Percentiles rank a stretch among this genome's conserved stretches.
phyloP scores from a whole-genome alignment of 2,888 invertebrate species.

The Liopterus haemorrhoidalis region DNA sequence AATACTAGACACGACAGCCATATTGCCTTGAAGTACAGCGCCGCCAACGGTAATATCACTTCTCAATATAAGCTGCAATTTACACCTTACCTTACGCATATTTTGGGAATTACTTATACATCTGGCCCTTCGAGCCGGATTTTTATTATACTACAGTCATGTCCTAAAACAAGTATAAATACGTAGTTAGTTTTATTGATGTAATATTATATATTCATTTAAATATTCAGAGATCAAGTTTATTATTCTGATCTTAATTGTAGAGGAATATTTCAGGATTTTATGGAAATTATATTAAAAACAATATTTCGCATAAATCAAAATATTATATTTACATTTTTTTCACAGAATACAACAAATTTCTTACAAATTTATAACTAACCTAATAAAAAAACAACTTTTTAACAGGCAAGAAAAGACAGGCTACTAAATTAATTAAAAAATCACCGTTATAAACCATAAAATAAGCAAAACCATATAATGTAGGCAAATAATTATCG shows the following conservation, averaged over 20 bases:
- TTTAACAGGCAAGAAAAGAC: conserved; percentile 48
- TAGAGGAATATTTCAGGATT: neutral
- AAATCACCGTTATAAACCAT: conserved; percentile 39
- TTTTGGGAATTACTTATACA: too few relatives aligned
- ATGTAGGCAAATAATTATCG: conserved; percentile 36
- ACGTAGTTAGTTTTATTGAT: too few relatives aligned
- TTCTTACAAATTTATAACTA: conserved; percentile 46
- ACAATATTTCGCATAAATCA: conserved; percentile 17
- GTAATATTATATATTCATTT: too few relatives aligned
- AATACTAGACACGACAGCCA: too few relatives aligned
- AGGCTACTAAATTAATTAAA: conserved; percentile 40
- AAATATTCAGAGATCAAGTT: too few relatives aligned
- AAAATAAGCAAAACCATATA: conserved; percentile 37
- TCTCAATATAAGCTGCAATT: too few relatives aligned
- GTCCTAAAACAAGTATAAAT: too few relatives aligned
- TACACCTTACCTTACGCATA: too few relatives aligned
- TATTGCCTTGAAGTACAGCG: too few relatives aligned
- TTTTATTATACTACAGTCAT: too few relatives aligned
- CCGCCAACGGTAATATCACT: too few relatives aligned
- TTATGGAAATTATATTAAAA: neutral
- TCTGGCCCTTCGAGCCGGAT: too few relatives aligned
- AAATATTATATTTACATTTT: conserved; percentile 45
- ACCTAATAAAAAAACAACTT: conserved; percentile 30
- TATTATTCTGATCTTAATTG: conserved; percentile 2
- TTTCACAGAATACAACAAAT: conserved; percentile 45